phyloP scores from a whole-genome alignment of 1,140 invertebrate genomes.

The Arctopsyche grandis region DNA sequence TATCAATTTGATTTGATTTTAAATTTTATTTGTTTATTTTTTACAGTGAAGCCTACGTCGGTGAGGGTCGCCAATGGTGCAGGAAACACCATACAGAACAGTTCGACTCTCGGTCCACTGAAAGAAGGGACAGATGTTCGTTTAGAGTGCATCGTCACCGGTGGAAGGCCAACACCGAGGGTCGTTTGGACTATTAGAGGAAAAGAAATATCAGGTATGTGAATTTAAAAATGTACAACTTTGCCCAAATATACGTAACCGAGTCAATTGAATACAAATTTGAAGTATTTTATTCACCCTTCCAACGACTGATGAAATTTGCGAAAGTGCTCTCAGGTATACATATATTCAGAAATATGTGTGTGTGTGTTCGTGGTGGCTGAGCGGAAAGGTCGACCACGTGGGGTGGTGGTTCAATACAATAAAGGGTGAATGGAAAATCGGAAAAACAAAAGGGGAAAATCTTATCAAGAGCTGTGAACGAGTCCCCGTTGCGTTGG shows the following conservation, averaged over 20 bases:
- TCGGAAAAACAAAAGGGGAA: conserved; percentile 41
- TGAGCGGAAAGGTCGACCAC: conserved; percentile 3
- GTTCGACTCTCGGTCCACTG: conserved; percentile 73
- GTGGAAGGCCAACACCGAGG: conserved; percentile 80
- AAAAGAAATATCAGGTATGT: conserved; percentile 74
- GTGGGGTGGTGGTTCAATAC: neutral
- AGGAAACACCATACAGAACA: conserved; percentile 67
- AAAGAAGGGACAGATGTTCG: conserved; percentile 75
- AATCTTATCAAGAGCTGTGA: conserved; percentile 39
- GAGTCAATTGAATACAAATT: conserved; percentile 41
- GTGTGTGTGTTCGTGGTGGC: neutral
- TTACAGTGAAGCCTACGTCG: conserved; percentile 76
- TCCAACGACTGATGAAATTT: conserved; percentile 33
- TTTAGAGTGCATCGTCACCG: conserved; percentile 76
- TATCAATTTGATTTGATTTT: neutral
- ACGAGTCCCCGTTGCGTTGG: conserved; percentile 12
- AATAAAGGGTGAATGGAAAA: conserved; percentile 35
- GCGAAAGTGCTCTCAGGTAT: conserved; percentile 33
- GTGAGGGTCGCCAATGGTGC: conserved; percentile 71
- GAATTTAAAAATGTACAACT: neutral
- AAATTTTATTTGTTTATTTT: conserved; percentile 28
- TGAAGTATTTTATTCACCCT: conserved; percentile 37
- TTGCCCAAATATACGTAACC: neutral
- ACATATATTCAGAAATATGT: conserved; percentile 4
- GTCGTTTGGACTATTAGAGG: conserved; percentile 81